phyloP scores from a whole-genome alignment of 2,797 vertebrate genomes.

The Sphenopsis melanotis region DNA sequence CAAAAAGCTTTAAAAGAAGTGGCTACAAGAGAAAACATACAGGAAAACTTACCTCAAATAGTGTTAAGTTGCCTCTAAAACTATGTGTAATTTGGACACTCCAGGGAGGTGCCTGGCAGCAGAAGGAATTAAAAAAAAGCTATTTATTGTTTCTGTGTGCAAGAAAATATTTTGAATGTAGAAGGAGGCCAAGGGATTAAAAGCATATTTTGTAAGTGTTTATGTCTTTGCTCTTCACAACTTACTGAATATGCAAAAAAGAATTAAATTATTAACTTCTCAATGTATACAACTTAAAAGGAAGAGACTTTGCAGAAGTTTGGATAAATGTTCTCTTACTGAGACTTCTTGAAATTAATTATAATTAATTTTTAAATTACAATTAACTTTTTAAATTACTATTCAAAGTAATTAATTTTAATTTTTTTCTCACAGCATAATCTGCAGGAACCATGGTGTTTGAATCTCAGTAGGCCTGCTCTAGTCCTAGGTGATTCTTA shows the following conservation, averaged over 20 bases:
- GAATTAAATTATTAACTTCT: background rate
- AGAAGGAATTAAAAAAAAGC: background rate
- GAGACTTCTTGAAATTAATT: background rate
- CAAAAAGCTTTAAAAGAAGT: conserved; percentile 38
- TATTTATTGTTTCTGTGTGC: background rate
- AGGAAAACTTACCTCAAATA: background rate
- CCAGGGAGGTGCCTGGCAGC: background rate
- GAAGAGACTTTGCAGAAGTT: background rate
- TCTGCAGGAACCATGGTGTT: background rate
- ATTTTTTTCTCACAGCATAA: background rate
- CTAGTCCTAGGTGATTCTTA: background rate
- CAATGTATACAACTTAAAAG: background rate
- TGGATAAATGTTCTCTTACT: background rate
- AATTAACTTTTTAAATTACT: background rate
- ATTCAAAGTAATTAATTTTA: background rate
- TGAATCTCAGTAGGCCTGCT: background rate
- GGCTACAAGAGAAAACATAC: conserved; percentile 21
- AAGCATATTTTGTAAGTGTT: background rate
- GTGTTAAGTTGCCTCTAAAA: background rate
- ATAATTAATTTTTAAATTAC: background rate
- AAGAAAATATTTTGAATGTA: background rate
- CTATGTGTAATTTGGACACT: background rate
- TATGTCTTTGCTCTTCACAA: background rate
- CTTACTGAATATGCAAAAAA: background rate
- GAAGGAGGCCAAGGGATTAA: background rate